phyloP scores from a whole-genome alignment of 2,888 invertebrate genomes.

The Phragmatobia fuliginosa region DNA sequence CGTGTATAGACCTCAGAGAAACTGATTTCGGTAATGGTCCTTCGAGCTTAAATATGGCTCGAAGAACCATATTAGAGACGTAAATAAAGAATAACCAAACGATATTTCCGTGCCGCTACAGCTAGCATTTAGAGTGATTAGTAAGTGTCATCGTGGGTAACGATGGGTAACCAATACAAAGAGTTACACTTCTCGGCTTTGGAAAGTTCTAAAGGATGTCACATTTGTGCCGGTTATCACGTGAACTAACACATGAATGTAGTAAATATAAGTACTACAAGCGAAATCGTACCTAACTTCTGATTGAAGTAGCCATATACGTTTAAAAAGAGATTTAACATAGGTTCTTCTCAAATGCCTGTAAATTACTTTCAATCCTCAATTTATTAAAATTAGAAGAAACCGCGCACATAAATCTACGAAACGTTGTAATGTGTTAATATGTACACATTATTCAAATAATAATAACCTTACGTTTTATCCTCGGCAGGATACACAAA shows the following conservation, averaged over 20 bases:
- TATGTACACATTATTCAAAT: no score
- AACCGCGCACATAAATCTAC: background rate
- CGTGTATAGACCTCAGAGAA: background rate
- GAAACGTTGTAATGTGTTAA: no score
- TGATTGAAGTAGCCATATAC: background rate
- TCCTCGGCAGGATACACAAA: no score
- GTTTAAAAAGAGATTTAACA: background rate
- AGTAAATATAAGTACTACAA: background rate
- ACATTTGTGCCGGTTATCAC: background rate
- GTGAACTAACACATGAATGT: background rate
- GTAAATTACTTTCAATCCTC: no score
- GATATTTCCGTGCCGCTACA: background rate
- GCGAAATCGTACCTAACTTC: background rate
- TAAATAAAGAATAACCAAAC: background rate
- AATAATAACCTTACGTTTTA: no score
- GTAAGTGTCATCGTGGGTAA: background rate
- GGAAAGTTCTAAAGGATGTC: background rate
- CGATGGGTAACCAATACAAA: background rate
- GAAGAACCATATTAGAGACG: background rate
- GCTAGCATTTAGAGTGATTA: background rate
- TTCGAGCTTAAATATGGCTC: background rate
- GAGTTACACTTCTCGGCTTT: background rate
- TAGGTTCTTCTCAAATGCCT: background rate
- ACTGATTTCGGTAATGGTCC: background rate
- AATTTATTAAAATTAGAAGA: background rate